Evolutionary conservation across 1,140 invertebrate species (phyloP).

Genomic region (Brachionus koreanus): DNA sequence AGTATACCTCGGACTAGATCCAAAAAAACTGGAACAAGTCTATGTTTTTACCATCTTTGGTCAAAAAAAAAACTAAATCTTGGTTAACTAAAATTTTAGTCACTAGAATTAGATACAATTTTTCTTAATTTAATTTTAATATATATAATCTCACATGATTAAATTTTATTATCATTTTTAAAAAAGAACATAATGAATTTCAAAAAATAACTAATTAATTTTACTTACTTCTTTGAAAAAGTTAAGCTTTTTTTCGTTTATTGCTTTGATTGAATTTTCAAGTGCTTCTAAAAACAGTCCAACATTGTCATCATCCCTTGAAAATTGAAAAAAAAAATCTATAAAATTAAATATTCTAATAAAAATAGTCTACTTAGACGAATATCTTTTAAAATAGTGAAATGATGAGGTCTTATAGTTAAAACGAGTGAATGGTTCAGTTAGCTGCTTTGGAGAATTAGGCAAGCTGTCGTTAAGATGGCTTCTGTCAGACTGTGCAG

Average conservation of each 20-base stretch:
- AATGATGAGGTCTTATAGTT: slow-evolving; percentile 34
- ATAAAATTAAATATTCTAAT: background rate
- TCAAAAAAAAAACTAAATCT: no score
- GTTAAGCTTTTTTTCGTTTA: slow-evolving; percentile 18
- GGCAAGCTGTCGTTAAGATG: background rate
- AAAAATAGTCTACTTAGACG: background rate
- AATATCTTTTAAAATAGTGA: slow-evolving; percentile 23
- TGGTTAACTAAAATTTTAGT: no score
- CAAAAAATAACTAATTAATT: no score
- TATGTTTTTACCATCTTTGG: no score
- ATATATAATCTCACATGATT: no score
- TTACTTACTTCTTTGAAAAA: slow-evolving; percentile 28
- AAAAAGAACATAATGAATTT: no score
- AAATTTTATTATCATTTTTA: no score
- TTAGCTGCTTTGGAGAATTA: slow-evolving; percentile 3
- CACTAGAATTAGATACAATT: no score
- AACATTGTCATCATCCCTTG: slow-evolving; percentile 31
- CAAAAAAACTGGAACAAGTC: no score
- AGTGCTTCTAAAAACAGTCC: slow-evolving; percentile 19
- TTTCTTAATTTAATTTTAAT: no score
- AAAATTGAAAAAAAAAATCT: background rate
- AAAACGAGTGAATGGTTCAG: background rate
- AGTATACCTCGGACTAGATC: no score
- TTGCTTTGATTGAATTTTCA: background rate
- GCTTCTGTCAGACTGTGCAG: background rate